Evolutionary conservation across 2,113 vertebrate genomes (phyloP).

Genomic region (Ptychochromis oligacanthus): DNA sequence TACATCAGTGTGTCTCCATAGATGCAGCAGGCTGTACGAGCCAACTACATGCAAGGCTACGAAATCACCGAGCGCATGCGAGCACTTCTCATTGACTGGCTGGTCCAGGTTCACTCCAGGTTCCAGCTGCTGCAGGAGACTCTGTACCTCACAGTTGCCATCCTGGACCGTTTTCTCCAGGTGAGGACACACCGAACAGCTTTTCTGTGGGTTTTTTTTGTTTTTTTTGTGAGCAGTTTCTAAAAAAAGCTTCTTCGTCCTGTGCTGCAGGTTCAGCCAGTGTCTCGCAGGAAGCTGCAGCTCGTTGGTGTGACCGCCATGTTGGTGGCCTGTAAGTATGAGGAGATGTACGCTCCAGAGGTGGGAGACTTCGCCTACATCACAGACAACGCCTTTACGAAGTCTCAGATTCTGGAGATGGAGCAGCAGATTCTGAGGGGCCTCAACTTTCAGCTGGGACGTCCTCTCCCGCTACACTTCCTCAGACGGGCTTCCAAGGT

Average conservation of each 20-base stretch:
- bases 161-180: constrained; percentile 91
- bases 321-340: constrained; percentile 93
- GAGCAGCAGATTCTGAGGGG: constrained; percentile 85
- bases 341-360: constrained; percentile 89
- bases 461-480: constrained; percentile 92
- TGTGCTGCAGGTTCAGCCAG: constrained; percentile 81
- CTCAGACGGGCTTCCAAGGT: constrained; percentile 92
- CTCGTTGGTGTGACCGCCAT: constrained; percentile 90
- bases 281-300: constrained; percentile 89
- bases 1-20: constrained; percentile 44
- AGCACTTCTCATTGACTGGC: constrained; percentile 93
- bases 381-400: constrained; percentile 89
- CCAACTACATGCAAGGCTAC: constrained; percentile 85
- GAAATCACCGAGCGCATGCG: constrained; percentile 89
- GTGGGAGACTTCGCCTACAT: constrained; percentile 93
- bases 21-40: constrained; percentile 83
- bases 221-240: not conserved
- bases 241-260: not conserved
- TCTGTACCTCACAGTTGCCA: constrained; percentile 89
- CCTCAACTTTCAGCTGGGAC: constrained; percentile 88
- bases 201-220: not conserved
- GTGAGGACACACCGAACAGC: not conserved
- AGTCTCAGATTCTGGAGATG: constrained; percentile 88
- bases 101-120: constrained; percentile 92
- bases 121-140: constrained; percentile 95